Evolutionary conservation across 2,797 vertebrate genomes (phyloP), one percentile per base, ranked within the genome.

Genomic region (Myotis daubentonii): DNA sequence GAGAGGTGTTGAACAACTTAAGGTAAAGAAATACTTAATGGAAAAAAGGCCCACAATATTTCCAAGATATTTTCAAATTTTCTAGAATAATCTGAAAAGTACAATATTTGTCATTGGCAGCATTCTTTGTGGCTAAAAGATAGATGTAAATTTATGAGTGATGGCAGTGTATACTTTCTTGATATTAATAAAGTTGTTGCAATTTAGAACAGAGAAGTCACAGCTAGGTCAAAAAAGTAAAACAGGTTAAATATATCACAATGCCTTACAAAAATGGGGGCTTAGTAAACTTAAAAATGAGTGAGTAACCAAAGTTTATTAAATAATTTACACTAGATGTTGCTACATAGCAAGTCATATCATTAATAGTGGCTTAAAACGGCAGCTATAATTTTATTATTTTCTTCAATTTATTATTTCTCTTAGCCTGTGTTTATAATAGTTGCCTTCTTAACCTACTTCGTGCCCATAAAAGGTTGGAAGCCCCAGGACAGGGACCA

Each of bases 271-370:
- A 91, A 75, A 83, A 89, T 57, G 5, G 38, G 41, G 16, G 8
- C 47, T 90, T 66, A 85, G 19, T 95, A 95, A 92, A 90, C 25
- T 81, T 94, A 44, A 93, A 80, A 70, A 41, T 82, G 41, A 74
- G 25, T n/a, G 36, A 93, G 83, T 68, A 89, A 12, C 60, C 38
- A 85, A 53, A 81, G 49, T 87, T 89, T 28, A 88, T 65, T 93
- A 81, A 84, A 81, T 89, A 62, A 53, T 76, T 94, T 20, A 81
- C 87, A 87, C 23, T 68, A 78, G 53, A 62, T 95, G 22, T 19
- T 88, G 33, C 60, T 79, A 1, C 17, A 65, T 76, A 94, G 49
- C n/a, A 94, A 68, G 47, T 86, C 9, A 49, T 93, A 55, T 94
- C 16, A 89, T 68, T 91, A 65, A 74, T 57, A 70, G 76, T 90